Evolutionary conservation across 1,140 invertebrate genomes (phyloP).

Genomic region (Tenebrio molitor): DNA sequence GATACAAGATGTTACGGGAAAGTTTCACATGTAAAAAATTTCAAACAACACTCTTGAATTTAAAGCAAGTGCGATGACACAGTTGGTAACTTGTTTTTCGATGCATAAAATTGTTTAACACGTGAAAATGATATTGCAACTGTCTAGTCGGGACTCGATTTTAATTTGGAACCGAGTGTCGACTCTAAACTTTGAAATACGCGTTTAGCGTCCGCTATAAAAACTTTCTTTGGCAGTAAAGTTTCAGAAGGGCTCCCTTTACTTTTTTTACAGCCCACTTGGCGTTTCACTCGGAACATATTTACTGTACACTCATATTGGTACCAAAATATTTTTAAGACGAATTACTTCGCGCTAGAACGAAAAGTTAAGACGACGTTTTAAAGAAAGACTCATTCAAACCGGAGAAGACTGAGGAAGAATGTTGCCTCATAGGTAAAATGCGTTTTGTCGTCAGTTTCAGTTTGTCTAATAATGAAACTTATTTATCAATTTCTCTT

Average conservation of each 20-base stretch:
- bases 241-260: background rate
- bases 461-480: too few relatives aligned
- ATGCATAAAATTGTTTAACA: slow-evolving; percentile 5
- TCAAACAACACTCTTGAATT: slow-evolving; percentile 52
- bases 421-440: too few relatives aligned
- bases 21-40: slow-evolving; percentile 52
- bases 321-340: too few relatives aligned
- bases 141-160: background rate
- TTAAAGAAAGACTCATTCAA: too few relatives aligned
- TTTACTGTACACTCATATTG: too few relatives aligned
- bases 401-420: too few relatives aligned
- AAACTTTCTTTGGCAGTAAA: slow-evolving; percentile 6
- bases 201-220: background rate
- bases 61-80: slow-evolving; percentile 45
- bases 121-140: background rate
- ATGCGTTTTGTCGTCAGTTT: too few relatives aligned
- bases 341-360: too few relatives aligned
- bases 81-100: slow-evolving; percentile 3
- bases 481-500: too few relatives aligned
- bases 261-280: background rate
- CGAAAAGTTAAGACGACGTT: too few relatives aligned
- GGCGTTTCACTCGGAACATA: too few relatives aligned
- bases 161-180: slow-evolving; percentile 4
- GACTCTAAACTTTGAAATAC: slow-evolving; percentile 1
- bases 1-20: slow-evolving; percentile 52